Evolutionary conservation across 2,797 vertebrate species (phyloP).

Genomic region (Gymnoscopelus braueri): DNA sequence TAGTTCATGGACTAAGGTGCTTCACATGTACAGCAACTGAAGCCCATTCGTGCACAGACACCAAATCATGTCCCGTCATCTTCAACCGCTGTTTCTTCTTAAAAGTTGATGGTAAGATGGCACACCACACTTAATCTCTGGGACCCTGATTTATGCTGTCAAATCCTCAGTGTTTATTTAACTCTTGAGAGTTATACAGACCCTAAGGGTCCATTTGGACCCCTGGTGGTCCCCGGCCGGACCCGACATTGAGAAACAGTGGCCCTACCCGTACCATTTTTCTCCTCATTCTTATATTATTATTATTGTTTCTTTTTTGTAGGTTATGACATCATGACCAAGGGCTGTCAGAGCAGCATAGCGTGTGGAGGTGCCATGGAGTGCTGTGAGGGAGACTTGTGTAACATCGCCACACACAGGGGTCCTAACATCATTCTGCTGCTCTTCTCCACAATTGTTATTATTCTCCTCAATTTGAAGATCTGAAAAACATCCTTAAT

Average conservation of each 20-base stretch:
- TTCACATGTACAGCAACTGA: constrained; percentile 43
- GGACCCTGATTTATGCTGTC: no score
- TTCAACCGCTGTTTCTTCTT: constrained; percentile 60
- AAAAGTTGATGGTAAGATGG: constrained; percentile 7
- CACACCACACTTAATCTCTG: background rate
- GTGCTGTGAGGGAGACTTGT: constrained; percentile 58
- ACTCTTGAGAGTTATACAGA: no score
- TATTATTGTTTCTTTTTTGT: background rate
- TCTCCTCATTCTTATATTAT: background rate
- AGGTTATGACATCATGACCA: constrained; percentile 38
- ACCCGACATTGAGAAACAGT: no score
- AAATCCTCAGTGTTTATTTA: no score
- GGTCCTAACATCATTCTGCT: constrained; percentile 38
- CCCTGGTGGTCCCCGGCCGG: no score
- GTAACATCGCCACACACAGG: constrained; percentile 37
- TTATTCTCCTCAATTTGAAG: constrained; percentile 35
- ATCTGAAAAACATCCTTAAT: background rate
- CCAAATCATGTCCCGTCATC: constrained; percentile 22
- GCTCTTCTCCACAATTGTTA: constrained; percentile 34
- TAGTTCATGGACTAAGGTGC: constrained; percentile 65
- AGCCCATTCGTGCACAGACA: constrained; percentile 51
- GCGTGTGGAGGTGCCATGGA: fast-evolving
- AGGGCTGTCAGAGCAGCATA: constrained; percentile 39
- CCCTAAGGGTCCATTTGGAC: no score
- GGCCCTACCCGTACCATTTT: background rate